Evolutionary conservation across 1,140 invertebrate species (phyloP).

Genomic region (Calephelis nemesis): DNA sequence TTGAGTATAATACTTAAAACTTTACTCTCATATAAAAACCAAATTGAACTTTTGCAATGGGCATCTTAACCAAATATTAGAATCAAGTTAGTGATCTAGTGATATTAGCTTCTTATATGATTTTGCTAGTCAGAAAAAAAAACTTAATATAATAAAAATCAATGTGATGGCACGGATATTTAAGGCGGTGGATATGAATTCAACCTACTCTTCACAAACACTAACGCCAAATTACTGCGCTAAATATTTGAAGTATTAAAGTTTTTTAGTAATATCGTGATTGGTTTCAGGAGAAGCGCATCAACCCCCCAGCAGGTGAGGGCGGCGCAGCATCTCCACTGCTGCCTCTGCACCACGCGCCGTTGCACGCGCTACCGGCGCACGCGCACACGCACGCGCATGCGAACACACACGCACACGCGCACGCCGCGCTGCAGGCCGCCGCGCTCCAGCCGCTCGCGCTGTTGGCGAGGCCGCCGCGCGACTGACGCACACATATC

Average conservation of each 20-base stretch:
- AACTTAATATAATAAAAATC: too few species aligned
- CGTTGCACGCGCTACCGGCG: conserved; percentile 26
- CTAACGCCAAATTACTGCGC: too few species aligned
- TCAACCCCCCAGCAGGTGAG: conserved; percentile 67
- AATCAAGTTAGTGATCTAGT: too few species aligned
- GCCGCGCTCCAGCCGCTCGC: conserved; percentile 62
- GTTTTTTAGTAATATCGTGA: conserved; percentile 11
- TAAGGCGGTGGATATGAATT: too few species aligned
- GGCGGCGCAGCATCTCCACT: conserved; percentile 37
- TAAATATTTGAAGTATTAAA: not conserved
- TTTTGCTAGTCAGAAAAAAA: too few species aligned
- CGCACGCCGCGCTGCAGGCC: conserved; percentile 48
- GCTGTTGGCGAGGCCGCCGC: conserved; percentile 61
- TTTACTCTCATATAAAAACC: too few species aligned
- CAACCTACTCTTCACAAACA: too few species aligned
- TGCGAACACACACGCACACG: conserved; percentile 31
- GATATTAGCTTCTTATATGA: too few species aligned
- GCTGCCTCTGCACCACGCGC: conserved; percentile 29
- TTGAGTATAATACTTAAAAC: too few species aligned
- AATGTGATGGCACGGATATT: too few species aligned
- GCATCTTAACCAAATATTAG: too few species aligned
- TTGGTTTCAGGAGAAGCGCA: conserved; percentile 58
- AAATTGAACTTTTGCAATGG: too few species aligned
- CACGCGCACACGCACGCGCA: conserved; percentile 45
- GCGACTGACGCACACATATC: conserved; percentile 58